Evolutionary conservation across 2,888 invertebrate genomes (phyloP), one percentile per base, ranked within the genome.

Genomic region (Rosalia funebris): DNA sequence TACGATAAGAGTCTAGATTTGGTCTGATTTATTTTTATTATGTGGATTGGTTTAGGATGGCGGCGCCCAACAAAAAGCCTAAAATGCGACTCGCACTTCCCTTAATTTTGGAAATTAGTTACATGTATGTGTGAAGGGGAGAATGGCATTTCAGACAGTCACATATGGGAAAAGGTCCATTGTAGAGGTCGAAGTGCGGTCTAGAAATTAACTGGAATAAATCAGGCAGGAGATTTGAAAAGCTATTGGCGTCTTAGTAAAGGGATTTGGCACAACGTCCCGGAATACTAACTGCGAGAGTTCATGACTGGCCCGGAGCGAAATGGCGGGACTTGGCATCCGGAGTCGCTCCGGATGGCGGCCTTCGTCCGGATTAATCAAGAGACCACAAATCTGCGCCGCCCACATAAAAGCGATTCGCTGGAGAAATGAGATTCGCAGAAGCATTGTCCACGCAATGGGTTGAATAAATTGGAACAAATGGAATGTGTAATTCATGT

Each of bases 311-410:
- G 44, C 48, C 54, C 64, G 65, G 60, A 68, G 71, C 66, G 69
- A 68, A 71, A 74, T 71, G 69, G 69, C 71, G 71, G 70, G 68
- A 60, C 64, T 61, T 62, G 66, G 69, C 67, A 69, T 74, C 71
- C 71, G 74, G 71, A 68, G 63, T 42, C 37, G 64, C 63, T 70
- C 70, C 71, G 69, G 72, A 74, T 71, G 74, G 67, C 72, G 72
- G 41, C 42, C 42, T 25, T 19, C 53, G 42, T 74, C 75, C 73
- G 75, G 78, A 78, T 79, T 80, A 80, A 79, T 79, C 79, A 79
- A 76, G 76, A 71, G 74, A 77, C 79, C 78, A 75, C 79, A 78
- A 79, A 79, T 79, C 78, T 77, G 75, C 75, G 73, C 71, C 74
- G 75, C 75, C 75, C 74, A 74, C 77, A 76, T 75, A 74, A 78